Conservation (phyloP, 2,113 vertebrate species). For the Abramis brama region DNA sequence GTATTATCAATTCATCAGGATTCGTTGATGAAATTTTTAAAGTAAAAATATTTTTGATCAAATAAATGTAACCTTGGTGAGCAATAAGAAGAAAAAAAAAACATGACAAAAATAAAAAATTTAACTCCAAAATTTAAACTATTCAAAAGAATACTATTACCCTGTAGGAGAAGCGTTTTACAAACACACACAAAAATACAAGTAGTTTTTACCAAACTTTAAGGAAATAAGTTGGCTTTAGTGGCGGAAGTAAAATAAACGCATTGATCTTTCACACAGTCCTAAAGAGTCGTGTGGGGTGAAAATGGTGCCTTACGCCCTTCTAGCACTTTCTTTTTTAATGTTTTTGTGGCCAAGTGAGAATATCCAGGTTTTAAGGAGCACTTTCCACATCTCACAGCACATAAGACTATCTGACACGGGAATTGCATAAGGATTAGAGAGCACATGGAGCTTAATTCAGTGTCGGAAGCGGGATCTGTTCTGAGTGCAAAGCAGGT, state of each 20-base stretch:
- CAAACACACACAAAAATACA: no score
- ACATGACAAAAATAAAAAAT: no score
- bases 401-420: constrained; percentile 47
- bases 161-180: no score
- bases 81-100: no score
- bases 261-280: neutral
- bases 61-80: no score
- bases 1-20: no score
- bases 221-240: neutral
- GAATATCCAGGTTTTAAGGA: constrained; percentile 47
- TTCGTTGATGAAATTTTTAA: no score
- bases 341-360: constrained; percentile 6
- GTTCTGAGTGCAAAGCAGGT: constrained; percentile 20
- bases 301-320: constrained; percentile 17
- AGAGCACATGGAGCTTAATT: constrained; percentile 27
- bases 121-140: no score
- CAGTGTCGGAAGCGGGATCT: neutral
- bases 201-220: no score
- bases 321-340: neutral
- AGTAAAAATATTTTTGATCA: no score
- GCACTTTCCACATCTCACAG: constrained; percentile 34
- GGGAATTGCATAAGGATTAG: constrained; percentile 36
- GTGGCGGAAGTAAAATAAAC: neutral
- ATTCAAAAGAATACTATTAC: no score
- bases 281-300: neutral